These are phyloP conservation scores for Callopanchax toddi DNA, from an alignment of 2,113 vertebrate species.

Conservation along the genomic window DNA sequence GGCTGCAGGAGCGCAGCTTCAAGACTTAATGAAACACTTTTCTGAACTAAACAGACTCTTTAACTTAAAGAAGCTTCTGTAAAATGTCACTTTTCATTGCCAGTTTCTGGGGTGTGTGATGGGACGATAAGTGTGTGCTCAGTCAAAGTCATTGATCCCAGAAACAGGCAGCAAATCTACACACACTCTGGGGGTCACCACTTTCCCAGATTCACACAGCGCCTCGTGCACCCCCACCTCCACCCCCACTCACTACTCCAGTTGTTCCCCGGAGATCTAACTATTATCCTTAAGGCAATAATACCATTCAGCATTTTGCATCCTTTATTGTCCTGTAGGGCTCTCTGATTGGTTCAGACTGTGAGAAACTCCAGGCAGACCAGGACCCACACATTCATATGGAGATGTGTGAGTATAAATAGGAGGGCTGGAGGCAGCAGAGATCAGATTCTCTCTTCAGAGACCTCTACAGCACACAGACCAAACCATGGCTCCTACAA, in stretches of 20 bases:
- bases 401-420: conserved; percentile 77
- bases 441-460: conserved; percentile 63
- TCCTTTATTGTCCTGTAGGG: conserved; percentile 49
- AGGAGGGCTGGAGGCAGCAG: conserved; percentile 62
- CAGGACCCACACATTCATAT: conserved; percentile 79
- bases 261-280: conserved; percentile 71
- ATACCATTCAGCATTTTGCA: conserved; percentile 48
- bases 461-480: conserved; percentile 67
- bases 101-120: conserved; percentile 4
- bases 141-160: conserved; percentile 59
- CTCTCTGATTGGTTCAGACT: conserved; percentile 75
- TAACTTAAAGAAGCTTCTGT: background rate
- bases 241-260: conserved; percentile 50
- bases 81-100: conserved; percentile 11
- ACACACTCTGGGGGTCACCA: conserved; percentile 64
- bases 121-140: conserved; percentile 42
- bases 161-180: conserved; percentile 57
- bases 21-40: background rate
- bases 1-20: too few relatives aligned
- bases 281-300: conserved; percentile 66
- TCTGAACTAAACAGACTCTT: background rate
- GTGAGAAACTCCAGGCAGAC: conserved; percentile 75
- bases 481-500: conserved; percentile 71
- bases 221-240: conserved; percentile 36
- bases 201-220: conserved; percentile 78